Percentiles rank a stretch among this genome's conserved stretches.
phyloP scores from a whole-genome alignment of 2,113 vertebrate genomes.

The Lamprotornis superbus region DNA sequence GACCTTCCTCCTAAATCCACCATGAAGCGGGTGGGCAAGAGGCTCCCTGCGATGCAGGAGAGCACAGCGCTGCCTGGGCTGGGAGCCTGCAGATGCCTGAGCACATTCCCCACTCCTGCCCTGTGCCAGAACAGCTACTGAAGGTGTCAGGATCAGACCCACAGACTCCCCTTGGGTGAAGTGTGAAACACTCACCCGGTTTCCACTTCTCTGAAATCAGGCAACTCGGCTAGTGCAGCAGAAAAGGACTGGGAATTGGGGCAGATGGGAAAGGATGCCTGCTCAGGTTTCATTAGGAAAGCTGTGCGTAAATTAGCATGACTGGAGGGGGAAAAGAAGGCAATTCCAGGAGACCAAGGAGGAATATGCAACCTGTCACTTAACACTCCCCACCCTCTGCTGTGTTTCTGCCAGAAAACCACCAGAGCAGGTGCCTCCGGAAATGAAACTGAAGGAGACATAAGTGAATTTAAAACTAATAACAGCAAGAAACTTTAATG shows the following conservation, averaged over 20 bases:
- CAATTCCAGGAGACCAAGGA: background rate
- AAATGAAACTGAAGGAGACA: background rate
- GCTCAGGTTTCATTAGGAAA: background rate
- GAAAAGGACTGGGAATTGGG: background rate
- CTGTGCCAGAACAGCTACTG: background rate
- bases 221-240: background rate
- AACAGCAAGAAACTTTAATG: constrained; percentile 20
- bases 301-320: background rate
- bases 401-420: background rate
- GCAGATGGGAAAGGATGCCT: background rate
- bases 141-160: background rate
- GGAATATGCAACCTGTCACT: background rate
- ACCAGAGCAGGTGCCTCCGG: background rate
- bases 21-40: background rate
- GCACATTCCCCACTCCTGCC: background rate
- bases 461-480: constrained; percentile 50
- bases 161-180: background rate
- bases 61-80: background rate
- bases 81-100: background rate
- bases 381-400: background rate
- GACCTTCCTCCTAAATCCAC: background rate
- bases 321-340: background rate
- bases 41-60: background rate
- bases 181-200: background rate
- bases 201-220: background rate